A percentile compares a stretch with the other conserved stretches of the same genome.
Conservation (phyloP, 2,113 vertebrate species). For the Microcebus tavaratra region DNA sequence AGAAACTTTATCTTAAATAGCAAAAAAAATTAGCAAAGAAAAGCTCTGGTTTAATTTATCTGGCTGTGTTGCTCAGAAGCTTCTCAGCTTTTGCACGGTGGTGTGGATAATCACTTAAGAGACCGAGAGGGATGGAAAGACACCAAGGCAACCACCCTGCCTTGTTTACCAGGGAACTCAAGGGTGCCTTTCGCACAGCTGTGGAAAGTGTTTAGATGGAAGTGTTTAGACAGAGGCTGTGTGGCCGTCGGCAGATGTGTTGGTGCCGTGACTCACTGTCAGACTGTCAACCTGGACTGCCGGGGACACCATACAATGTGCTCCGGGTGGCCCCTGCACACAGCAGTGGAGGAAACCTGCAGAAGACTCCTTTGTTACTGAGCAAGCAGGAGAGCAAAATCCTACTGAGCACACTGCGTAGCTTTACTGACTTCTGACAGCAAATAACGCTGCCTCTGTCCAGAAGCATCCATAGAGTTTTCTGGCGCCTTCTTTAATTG, state of each 20-base stretch:
- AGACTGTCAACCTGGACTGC: slow-evolving; percentile 30
- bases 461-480: not conserved
- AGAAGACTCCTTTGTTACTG: not conserved
- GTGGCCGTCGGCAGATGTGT: slow-evolving; percentile 66
- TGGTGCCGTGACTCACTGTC: slow-evolving; percentile 42
- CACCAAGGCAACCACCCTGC: slow-evolving; percentile 44
- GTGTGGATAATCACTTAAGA: slow-evolving; percentile 52
- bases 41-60: not conserved
- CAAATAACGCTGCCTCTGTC: not conserved
- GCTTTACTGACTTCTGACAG: not conserved
- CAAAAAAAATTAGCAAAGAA: not conserved
- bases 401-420: not conserved
- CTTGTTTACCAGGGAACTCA: slow-evolving; percentile 53
- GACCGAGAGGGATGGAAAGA: slow-evolving; percentile 52
- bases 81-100: slow-evolving; percentile 22
- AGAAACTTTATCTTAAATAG: not conserved
- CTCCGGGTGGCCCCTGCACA: not conserved
- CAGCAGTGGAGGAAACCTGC: not conserved
- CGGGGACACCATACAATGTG: not conserved
- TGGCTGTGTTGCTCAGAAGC: slow-evolving; percentile 12
- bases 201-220: not conserved
- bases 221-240: slow-evolving; percentile 70
- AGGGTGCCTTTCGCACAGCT: slow-evolving; percentile 48
- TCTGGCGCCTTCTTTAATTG: not conserved
- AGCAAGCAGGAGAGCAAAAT: not conserved